A percentile compares a stretch with the other conserved stretches of the same genome.
Evolutionary conservation across 2,888 invertebrate species (phyloP).

Genomic region (Monopis laevigella): DNA sequence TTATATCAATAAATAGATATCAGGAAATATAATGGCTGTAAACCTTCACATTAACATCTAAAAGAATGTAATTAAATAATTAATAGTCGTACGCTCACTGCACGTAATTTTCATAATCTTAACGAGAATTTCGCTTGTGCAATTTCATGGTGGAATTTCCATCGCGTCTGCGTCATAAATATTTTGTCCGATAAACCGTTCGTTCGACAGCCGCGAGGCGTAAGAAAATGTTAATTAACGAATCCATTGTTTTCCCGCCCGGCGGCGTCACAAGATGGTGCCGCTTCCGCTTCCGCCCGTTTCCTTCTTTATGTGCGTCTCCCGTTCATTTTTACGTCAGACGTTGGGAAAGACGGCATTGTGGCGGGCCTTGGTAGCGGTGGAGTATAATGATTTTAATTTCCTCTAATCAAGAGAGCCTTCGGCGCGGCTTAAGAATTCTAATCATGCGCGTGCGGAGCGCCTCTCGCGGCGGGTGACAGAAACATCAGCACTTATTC

Average conservation of each 20-base stretch:
- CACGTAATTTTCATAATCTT: constrained; percentile 29
- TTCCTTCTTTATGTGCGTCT: constrained; percentile 64
- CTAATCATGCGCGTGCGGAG: constrained; percentile 54
- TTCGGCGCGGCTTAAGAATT: constrained; percentile 65
- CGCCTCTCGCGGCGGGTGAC: constrained; percentile 57
- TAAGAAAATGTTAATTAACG: constrained; percentile 84
- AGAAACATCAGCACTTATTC: constrained; percentile 67
- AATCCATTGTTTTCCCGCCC: constrained; percentile 76
- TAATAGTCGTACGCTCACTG: constrained; percentile 21
- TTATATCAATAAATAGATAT: too few relatives aligned
- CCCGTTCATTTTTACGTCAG: constrained; percentile 61
- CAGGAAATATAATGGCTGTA: too few relatives aligned
- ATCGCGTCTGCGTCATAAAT: constrained; percentile 60
- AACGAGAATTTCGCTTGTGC: constrained; percentile 40
- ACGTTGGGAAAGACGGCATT: constrained; percentile 46
- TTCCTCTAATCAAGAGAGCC: constrained; percentile 67
- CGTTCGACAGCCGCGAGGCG: constrained; percentile 68
- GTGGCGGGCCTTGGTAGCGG: constrained; percentile 44
- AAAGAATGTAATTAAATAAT: constrained; percentile 16
- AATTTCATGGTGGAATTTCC: constrained; percentile 55
- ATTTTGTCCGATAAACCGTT: constrained; percentile 68
- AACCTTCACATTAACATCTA: too few relatives aligned
- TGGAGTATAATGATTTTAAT: constrained; percentile 66
- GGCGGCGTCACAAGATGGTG: constrained; percentile 67
- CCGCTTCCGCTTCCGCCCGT: constrained; percentile 65